Percentiles rank a stretch among this genome's conserved stretches.
phyloP scores from a whole-genome alignment of 2,888 invertebrate genomes.

The Antheraea assamensis region DNA sequence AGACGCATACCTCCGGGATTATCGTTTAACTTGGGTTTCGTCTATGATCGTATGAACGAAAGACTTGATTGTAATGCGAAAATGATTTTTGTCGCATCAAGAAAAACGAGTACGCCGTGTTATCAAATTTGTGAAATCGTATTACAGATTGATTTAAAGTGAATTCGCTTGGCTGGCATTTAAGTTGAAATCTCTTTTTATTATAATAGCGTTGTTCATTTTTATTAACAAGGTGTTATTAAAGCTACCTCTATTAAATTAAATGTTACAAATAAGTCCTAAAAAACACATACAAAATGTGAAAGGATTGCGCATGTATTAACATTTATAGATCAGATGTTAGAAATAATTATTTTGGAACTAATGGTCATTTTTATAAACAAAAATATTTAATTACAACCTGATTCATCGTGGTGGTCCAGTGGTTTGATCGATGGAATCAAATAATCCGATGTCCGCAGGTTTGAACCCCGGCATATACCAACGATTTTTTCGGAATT shows the following conservation, averaged over 20 bases:
- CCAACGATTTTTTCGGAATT: too few relatives aligned
- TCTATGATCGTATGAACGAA: constrained; percentile 68
- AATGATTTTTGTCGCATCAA: constrained; percentile 70
- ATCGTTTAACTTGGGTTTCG: constrained; percentile 62
- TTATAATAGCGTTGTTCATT: background rate
- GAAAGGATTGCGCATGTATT: background rate
- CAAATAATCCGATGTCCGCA: too few relatives aligned
- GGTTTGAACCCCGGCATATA: too few relatives aligned
- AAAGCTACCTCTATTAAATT: background rate
- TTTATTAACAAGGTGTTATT: background rate
- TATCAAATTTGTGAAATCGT: constrained; percentile 75
- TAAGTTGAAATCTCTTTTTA: background rate
- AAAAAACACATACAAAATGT: background rate
- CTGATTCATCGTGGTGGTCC: too few relatives aligned
- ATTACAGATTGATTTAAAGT: constrained; percentile 55
- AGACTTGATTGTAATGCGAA: constrained; percentile 55
- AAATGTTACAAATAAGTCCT: background rate
- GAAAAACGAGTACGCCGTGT: constrained; percentile 69
- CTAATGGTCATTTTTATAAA: too few relatives aligned
- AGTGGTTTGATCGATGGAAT: too few relatives aligned
- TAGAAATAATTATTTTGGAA: too few relatives aligned
- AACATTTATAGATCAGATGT: background rate
- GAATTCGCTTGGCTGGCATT: constrained; percentile 37
- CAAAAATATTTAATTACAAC: too few relatives aligned
- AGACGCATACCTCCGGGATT: constrained; percentile 70